Percentiles rank a stretch among this genome's conserved stretches.
These are phyloP conservation scores for Lerista edwardsae DNA, from an alignment of 2,797 vertebrate genomes.

Conservation along the genomic window DNA sequence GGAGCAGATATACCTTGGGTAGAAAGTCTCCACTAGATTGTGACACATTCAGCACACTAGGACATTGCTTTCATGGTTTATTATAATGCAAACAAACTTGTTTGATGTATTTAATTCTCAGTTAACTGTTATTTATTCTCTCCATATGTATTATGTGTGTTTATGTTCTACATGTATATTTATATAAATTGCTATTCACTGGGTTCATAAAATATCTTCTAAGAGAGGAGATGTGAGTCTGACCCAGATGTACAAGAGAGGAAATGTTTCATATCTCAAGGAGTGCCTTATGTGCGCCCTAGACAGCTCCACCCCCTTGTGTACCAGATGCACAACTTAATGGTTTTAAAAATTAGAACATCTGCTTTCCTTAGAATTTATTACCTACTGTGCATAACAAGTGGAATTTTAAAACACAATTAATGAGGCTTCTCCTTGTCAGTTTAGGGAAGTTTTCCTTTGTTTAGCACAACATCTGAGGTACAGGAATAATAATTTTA, in stretches of 20 bases:
- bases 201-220: slow-evolving; percentile 71
- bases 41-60: slow-evolving; percentile 2
- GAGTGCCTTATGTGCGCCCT: slow-evolving; percentile 70
- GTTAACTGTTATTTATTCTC: slow-evolving; percentile 68
- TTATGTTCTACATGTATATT: slow-evolving; percentile 58
- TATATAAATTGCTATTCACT: slow-evolving; percentile 66
- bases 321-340: slow-evolving; percentile 64
- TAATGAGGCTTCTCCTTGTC: slow-evolving; percentile 61
- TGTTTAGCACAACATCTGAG: background rate
- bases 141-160: slow-evolving; percentile 58
- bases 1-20: background rate
- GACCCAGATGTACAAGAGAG: slow-evolving; percentile 71
- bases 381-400: slow-evolving; percentile 71
- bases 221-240: slow-evolving; percentile 60
- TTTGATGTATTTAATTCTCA: slow-evolving; percentile 47
- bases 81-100: slow-evolving; percentile 31
- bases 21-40: background rate
- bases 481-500: slow-evolving; percentile 25
- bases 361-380: slow-evolving; percentile 75
- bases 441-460: slow-evolving; percentile 52
- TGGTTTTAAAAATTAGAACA: slow-evolving; percentile 74
- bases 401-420: slow-evolving; percentile 69
- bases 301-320: slow-evolving; percentile 48
- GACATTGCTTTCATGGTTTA: slow-evolving; percentile 36
- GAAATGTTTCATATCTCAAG: slow-evolving; percentile 73